Evolutionary conservation across 2,888 invertebrate species (phyloP).

Genomic region (Epiperipatus broadwayi): DNA sequence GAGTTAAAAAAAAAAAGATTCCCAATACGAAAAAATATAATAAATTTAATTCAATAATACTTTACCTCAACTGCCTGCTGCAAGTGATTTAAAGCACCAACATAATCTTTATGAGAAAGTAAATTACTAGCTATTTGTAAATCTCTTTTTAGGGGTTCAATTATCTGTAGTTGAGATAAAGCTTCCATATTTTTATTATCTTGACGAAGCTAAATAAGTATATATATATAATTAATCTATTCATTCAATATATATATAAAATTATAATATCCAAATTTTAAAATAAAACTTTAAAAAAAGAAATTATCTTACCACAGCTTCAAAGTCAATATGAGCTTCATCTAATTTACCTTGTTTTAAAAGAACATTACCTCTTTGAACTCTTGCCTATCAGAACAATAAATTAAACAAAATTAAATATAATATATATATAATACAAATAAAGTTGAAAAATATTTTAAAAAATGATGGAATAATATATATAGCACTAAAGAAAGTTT

Average conservation of each 20-base stretch:
- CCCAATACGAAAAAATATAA: not conserved
- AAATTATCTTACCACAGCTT: constrained; percentile 49
- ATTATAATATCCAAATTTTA: constrained; percentile 3
- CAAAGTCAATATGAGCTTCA: constrained; percentile 60
- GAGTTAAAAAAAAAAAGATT: constrained; percentile 1
- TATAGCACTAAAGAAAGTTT: too few species aligned
- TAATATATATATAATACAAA: not conserved
- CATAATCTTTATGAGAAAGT: constrained; percentile 38
- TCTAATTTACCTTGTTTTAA: constrained; percentile 69
- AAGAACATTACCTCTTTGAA: constrained; percentile 67
- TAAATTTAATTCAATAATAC: constrained; percentile 6
- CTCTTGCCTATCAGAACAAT: constrained; percentile 37
- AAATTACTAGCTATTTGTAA: constrained; percentile 39
- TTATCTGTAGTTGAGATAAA: constrained; percentile 42
- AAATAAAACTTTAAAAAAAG: constrained; percentile 1
- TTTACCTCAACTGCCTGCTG: constrained; percentile 44
- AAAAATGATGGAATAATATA: too few species aligned
- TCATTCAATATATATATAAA: not conserved
- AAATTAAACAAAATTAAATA: not conserved
- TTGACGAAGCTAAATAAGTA: constrained; percentile 35
- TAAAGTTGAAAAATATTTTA: constrained; percentile 9
- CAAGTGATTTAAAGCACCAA: constrained; percentile 44
- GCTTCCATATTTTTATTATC: constrained; percentile 64
- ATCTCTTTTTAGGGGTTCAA: constrained; percentile 42
- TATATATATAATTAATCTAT: constrained; percentile 11